Evolutionary conservation across 2,797 vertebrate genomes (phyloP).

Genomic region (Oryzias dopingdopingensis): DNA sequence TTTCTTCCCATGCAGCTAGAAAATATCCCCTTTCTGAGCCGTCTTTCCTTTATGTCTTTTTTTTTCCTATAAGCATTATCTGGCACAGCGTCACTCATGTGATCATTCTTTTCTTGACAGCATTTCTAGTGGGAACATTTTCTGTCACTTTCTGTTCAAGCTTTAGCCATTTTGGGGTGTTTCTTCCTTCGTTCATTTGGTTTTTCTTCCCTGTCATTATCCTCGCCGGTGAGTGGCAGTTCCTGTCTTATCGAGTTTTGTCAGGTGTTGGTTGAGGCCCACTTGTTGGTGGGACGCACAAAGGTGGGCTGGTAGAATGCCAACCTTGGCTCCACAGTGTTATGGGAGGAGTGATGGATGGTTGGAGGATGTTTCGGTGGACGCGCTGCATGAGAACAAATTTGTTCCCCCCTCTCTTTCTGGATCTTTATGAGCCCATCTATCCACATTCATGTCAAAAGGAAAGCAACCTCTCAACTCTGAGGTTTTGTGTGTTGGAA

Average conservation of each 20-base stretch:
- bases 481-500: no score
- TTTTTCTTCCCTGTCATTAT: conserved; percentile 56
- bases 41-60: conserved; percentile 53
- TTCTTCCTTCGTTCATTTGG: conserved; percentile 26
- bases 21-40: conserved; percentile 48
- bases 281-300: conserved; percentile 44
- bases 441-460: conserved; percentile 3
- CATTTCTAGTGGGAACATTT: conserved; percentile 47
- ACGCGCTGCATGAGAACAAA: conserved; percentile 23
- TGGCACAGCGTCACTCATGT: conserved; percentile 35
- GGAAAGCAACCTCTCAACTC: no score
- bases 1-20: conserved; percentile 25
- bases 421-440: conserved; percentile 17
- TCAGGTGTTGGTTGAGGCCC: conserved; percentile 66
- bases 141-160: conserved; percentile 1
- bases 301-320: conserved; percentile 63
- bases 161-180: conserved; percentile 25
- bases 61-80: conserved; percentile 54
- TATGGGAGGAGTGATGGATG: conserved; percentile 22
- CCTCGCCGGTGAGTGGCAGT: conserved; percentile 41
- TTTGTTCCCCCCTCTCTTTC: conserved; percentile 2
- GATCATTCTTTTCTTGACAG: conserved; percentile 50
- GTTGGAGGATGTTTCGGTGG: conserved; percentile 29
- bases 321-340: conserved; percentile 26
- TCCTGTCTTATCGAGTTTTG: conserved; percentile 67